Base-by-base conservation (phyloP, 1,140 invertebrate genomes). In the Calosoma granatense region DNA sequence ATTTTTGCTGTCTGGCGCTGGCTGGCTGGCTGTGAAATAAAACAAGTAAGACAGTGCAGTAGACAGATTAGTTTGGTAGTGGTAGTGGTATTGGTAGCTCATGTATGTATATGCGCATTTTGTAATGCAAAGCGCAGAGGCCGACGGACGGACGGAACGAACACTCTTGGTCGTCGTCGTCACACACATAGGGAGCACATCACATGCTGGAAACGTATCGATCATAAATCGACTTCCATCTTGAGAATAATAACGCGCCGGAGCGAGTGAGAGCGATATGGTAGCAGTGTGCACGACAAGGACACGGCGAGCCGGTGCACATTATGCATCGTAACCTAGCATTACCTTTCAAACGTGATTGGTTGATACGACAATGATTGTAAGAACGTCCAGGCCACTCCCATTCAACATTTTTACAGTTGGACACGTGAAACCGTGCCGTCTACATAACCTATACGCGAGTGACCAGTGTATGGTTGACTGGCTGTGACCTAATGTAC, bases 271-370 rank as follows among this genome's bases (percentile, higher is more conserved):
- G 55, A 59, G 36, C 21, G 51, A 53, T 56, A 39, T 57, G 53
- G 59, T 53, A 60, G 54, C 56, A 55, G 64, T 62, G 61, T 61
- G 60, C 57, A 62, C 53, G 53, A 60, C n/a, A n/a, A n/a, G n/a
- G n/a, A 63, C 58, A 61, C 58, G 61, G 60, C 56, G 52, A 17
- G 3, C 9, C 15, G 56, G 58, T 61, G 60, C 62, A 65, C 60
- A 65, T 65, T 65, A 65, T 63, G 64, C 62, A 65, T 60, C 58
- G 59, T 63, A 65, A 65, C 63, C 63, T 61, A 61, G 63, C 56
- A 65, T 65, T 65, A 65, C 63, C 63, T 65, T 65, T 59, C 62
- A 47, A 59, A 62, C 56, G 53, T 22, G 63, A 66, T 66, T 66
- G 65, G 65, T 57, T 60, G 59, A 47, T 54, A 56, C 62, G 62